Conservation (phyloP, 2,797 vertebrate genomes). For the Tenualosa ilisha region DNA sequence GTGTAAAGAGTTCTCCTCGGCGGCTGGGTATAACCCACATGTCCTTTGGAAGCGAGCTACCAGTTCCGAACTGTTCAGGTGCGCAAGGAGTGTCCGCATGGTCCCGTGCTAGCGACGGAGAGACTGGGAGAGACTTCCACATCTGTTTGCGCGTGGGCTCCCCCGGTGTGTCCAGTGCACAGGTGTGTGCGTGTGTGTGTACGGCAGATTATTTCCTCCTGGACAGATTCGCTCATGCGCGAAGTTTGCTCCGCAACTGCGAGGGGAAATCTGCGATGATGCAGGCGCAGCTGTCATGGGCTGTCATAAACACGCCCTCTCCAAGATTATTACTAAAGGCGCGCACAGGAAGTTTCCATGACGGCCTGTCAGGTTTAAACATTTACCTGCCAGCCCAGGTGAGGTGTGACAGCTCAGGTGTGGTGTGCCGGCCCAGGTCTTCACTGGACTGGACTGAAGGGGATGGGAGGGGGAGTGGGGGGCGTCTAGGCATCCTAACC, state of each 20-base stretch:
- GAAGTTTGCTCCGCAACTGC: background rate
- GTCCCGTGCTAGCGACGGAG: background rate
- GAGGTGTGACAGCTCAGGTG: background rate
- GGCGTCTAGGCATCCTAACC: too few relatives aligned
- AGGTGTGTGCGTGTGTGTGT: background rate
- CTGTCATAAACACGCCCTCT: background rate
- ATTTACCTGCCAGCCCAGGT: background rate
- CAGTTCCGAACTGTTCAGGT: slow-evolving; percentile 78
- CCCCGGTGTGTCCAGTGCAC: too few relatives aligned
- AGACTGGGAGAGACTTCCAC: slow-evolving; percentile 28
- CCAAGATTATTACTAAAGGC: background rate
- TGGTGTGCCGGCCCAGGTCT: background rate
- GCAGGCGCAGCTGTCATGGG: background rate
- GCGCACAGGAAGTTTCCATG: background rate
- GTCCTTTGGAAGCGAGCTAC: slow-evolving; percentile 87
- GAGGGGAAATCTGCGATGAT: background rate
- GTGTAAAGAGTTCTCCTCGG: background rate
- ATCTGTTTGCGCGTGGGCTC: background rate
- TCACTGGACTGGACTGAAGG: background rate
- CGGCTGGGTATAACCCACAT: slow-evolving; percentile 78
- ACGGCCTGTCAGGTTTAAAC: background rate
- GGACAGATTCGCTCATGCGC: background rate
- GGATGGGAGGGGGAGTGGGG: too few relatives aligned
- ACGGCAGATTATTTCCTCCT: too few relatives aligned
- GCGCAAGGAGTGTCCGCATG: slow-evolving; percentile 62